Conservation (phyloP, 2,113 vertebrate genomes). For the Aptenodytes patagonicus region DNA sequence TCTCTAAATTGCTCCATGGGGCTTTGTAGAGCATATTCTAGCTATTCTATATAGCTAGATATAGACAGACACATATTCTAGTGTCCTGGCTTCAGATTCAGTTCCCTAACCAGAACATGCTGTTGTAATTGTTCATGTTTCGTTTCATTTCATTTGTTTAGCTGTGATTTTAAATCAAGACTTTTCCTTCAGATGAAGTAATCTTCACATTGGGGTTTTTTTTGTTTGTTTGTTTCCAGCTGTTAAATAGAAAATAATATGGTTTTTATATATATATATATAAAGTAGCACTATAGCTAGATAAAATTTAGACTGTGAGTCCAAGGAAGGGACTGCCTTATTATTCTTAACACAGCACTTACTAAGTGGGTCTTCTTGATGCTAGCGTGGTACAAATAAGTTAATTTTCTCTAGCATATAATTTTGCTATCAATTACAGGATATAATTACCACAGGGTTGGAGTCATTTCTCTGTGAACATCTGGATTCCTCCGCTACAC, state of each 20-base stretch:
- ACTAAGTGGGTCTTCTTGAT: background rate
- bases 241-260: background rate
- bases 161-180: background rate
- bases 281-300: background rate
- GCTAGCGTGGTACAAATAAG: background rate
- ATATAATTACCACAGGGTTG: slow-evolving; percentile 52
- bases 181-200: background rate
- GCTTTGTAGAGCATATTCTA: background rate
- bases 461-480: slow-evolving; percentile 28
- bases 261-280: background rate
- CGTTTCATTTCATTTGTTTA: background rate
- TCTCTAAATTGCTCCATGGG: background rate
- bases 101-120: background rate
- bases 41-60: background rate
- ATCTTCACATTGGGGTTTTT: background rate
- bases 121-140: background rate
- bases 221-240: background rate
- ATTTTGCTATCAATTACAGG: background rate
- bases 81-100: background rate
- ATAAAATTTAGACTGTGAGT: background rate
- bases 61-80: too few relatives aligned
- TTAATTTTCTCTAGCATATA: background rate
- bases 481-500: background rate
- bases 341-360: background rate
- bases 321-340: background rate